Evolutionary conservation across 1,140 invertebrate species (phyloP).

Genomic region (Drosophila pseudoobscura): DNA sequence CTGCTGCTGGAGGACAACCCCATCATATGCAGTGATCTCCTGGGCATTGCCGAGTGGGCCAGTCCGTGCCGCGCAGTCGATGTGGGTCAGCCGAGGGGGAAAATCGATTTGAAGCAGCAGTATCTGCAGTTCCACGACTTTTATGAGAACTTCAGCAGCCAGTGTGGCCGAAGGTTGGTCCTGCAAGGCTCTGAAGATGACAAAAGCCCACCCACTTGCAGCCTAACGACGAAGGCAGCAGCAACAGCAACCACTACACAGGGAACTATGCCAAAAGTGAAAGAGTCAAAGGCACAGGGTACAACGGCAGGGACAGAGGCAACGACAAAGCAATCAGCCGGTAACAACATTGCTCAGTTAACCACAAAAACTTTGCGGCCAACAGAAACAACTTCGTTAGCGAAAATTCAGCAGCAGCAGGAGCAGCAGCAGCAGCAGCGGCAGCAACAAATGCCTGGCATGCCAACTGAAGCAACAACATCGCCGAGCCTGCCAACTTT

Average conservation of each 20-base stretch:
- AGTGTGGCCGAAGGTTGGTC: constrained; percentile 25
- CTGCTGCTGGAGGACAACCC: constrained; percentile 81
- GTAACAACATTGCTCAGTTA: constrained; percentile 61
- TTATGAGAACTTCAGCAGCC: constrained; percentile 58
- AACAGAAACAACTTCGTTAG: constrained; percentile 78
- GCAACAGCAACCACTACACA: constrained; percentile 18
- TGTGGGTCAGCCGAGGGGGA: constrained; percentile 34
- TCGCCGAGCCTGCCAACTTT: constrained; percentile 55
- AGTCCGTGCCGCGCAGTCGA: constrained; percentile 70
- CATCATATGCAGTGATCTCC: constrained; percentile 76
- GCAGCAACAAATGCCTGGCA: constrained; percentile 62
- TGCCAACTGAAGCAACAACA: constrained; percentile 49
- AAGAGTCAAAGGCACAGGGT: constrained; percentile 54
- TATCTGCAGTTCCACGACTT: constrained; percentile 67
- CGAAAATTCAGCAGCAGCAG: constrained; percentile 40
- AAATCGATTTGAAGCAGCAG: constrained; percentile 62
- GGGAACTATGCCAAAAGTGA: constrained; percentile 59
- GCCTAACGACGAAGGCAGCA: constrained; percentile 6
- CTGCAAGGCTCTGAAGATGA: constrained; percentile 15
- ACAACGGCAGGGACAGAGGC: constrained; percentile 14
- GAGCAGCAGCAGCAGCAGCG: constrained; percentile 10
- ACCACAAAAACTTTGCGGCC: constrained; percentile 78
- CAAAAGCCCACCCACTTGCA: constrained; percentile 51
- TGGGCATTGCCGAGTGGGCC: constrained; percentile 81
- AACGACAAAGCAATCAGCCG: constrained; percentile 62